phyloP scores from a whole-genome alignment of 2,113 vertebrate species.

The Quiscalus mexicanus region DNA sequence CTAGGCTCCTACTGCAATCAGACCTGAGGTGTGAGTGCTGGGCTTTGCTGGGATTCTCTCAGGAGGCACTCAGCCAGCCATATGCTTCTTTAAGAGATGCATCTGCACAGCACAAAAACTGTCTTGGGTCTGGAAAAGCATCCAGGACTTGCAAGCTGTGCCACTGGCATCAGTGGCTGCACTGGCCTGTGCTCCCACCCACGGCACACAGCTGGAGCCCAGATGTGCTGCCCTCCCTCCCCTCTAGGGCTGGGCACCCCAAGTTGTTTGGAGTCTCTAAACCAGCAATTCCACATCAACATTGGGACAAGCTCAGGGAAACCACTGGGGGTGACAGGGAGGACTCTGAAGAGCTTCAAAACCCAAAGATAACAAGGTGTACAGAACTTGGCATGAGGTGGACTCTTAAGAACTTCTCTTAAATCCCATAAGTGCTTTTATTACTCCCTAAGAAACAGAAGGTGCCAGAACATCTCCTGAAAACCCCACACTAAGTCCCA shows the following conservation, averaged over 20 bases:
- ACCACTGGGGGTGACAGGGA: background rate
- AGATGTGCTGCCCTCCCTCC: background rate
- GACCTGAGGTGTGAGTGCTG: background rate
- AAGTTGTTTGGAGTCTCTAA: background rate
- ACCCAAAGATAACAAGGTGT: background rate
- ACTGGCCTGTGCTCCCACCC: accelerated
- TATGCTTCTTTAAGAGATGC: background rate
- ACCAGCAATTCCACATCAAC: accelerated
- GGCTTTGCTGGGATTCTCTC: background rate
- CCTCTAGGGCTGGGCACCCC: background rate
- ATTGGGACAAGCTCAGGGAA: background rate
- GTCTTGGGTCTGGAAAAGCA: background rate
- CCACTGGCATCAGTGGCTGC: background rate
- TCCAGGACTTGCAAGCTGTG: background rate
- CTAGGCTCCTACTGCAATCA: background rate
- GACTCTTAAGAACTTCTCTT: background rate
- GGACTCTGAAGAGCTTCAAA: background rate
- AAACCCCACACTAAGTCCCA: background rate
- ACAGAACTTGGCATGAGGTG: background rate
- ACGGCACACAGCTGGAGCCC: background rate
- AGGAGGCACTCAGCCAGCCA: background rate
- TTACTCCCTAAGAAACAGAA: background rate
- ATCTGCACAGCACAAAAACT: background rate
- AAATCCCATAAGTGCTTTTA: background rate
- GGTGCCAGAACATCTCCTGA: background rate